Conservation (phyloP, 1,140 invertebrate genomes). For the Dreissena polymorpha region DNA sequence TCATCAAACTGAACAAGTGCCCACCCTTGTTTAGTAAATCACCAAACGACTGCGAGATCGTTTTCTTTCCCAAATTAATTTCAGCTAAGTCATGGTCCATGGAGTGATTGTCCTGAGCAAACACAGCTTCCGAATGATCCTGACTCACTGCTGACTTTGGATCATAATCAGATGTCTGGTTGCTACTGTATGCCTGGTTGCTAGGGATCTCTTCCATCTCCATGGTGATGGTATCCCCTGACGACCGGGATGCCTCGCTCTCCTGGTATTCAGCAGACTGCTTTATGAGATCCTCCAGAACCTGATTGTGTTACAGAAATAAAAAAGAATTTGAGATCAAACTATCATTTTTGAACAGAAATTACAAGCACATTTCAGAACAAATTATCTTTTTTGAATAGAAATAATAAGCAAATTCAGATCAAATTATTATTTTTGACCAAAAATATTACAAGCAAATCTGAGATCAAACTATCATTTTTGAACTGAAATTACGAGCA, state of each 20-base stretch:
- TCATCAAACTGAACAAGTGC: constrained; percentile 15
- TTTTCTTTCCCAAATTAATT: constrained; percentile 41
- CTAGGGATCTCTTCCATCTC: constrained; percentile 10
- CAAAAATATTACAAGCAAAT: too few relatives aligned
- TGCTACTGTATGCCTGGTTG: background rate
- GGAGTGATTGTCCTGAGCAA: constrained; percentile 4
- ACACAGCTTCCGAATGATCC: constrained; percentile 6
- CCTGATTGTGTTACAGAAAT: background rate
- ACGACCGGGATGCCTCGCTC: constrained; percentile 42
- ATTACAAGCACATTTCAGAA: too few relatives aligned
- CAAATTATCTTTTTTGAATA: too few relatives aligned
- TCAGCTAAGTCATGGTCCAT: constrained; percentile 37
- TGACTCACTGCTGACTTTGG: background rate
- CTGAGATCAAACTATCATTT: too few relatives aligned
- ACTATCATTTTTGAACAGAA: background rate
- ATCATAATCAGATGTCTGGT: background rate
- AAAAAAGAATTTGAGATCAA: background rate
- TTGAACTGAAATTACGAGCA: too few relatives aligned
- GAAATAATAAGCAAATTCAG: too few relatives aligned
- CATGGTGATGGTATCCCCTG: constrained; percentile 48
- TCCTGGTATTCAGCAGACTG: constrained; percentile 34
- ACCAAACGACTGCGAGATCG: background rate
- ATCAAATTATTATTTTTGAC: too few relatives aligned
- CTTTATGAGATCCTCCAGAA: constrained; percentile 33
- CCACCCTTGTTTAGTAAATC: constrained; percentile 18